Evolutionary conservation across 2,113 vertebrate species (phyloP).

Genomic region (Xiphophorus hellerii): DNA sequence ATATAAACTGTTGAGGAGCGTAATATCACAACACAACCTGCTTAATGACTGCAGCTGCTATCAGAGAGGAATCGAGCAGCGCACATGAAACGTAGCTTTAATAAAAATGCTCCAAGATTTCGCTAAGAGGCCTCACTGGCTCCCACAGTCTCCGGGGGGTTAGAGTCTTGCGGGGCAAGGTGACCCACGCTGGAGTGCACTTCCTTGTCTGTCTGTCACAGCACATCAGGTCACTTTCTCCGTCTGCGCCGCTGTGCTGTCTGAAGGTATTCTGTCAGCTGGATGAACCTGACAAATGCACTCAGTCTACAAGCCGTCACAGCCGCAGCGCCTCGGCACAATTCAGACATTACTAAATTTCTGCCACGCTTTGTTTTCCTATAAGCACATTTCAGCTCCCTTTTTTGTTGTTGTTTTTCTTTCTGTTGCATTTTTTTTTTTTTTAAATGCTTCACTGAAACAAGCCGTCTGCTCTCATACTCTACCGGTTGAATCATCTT

Average conservation of each 20-base stretch:
- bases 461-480: neutral
- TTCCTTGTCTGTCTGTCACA: slow-evolving; percentile 63
- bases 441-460: neutral
- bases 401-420: neutral
- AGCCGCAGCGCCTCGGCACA: slow-evolving; percentile 52
- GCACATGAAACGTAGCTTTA: slow-evolving; percentile 2
- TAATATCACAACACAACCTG: slow-evolving; percentile 7
- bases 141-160: slow-evolving; percentile 9
- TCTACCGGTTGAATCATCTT: neutral
- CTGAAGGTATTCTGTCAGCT: slow-evolving; percentile 68
- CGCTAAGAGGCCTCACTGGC: slow-evolving; percentile 6
- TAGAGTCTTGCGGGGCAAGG: slow-evolving; percentile 53
- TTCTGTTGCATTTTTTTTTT: neutral
- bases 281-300: slow-evolving; percentile 67
- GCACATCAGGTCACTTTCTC: slow-evolving; percentile 55
- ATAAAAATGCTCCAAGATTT: slow-evolving; percentile 15
- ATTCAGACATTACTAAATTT: slow-evolving; percentile 34
- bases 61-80: neutral
- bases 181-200: slow-evolving; percentile 64
- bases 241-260: slow-evolving; percentile 57
- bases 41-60: slow-evolving; percentile 23
- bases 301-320: slow-evolving; percentile 61
- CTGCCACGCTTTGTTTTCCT: neutral
- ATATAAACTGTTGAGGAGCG: slow-evolving; percentile 10
- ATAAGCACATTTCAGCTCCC: neutral